These are phyloP conservation scores for Dendrolimus punctatus DNA, from an alignment of 1,140 invertebrate genomes.

Conservation along the genomic window DNA sequence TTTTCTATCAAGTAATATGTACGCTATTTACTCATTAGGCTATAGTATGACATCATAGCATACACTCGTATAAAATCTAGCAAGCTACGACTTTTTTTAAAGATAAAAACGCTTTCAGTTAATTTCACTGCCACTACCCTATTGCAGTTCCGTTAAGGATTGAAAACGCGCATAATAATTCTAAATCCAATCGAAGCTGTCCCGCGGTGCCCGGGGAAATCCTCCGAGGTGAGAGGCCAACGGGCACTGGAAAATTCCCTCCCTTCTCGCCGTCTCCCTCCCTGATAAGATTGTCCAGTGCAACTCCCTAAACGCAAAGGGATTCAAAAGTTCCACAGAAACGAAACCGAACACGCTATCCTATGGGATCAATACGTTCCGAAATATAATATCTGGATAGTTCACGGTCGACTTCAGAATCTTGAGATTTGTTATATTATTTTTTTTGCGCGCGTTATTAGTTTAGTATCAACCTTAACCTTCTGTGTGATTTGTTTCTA, in stretches of 20 bases:
- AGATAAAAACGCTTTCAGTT: neutral
- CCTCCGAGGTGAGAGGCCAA: constrained; percentile 53
- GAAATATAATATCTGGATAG: constrained; percentile 63
- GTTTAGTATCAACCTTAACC: constrained; percentile 17
- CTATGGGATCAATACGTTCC: constrained; percentile 62
- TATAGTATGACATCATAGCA: too few species aligned
- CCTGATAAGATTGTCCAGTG: constrained; percentile 68
- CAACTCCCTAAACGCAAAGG: constrained; percentile 65
- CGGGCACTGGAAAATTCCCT: constrained; percentile 65
- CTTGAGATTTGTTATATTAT: constrained; percentile 20
- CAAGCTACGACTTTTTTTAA: too few species aligned
- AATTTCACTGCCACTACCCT: constrained; percentile 8
- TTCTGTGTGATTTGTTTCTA: neutral
- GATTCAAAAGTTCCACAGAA: constrained; percentile 65
- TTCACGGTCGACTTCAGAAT: constrained; percentile 35
- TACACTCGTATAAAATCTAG: too few species aligned
- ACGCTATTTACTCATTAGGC: too few species aligned
- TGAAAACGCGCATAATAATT: constrained; percentile 52
- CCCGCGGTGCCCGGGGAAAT: constrained; percentile 50
- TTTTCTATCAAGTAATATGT: too few species aligned
- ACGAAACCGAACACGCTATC: constrained; percentile 61
- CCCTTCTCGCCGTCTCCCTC: constrained; percentile 23
- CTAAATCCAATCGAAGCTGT: constrained; percentile 52
- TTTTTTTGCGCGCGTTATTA: constrained; percentile 38
- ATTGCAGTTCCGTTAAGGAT: constrained; percentile 28